Evolutionary conservation across 2,797 vertebrate genomes (phyloP), one percentile per base, ranked within the genome.

Genomic region (Catharus ustulatus): DNA sequence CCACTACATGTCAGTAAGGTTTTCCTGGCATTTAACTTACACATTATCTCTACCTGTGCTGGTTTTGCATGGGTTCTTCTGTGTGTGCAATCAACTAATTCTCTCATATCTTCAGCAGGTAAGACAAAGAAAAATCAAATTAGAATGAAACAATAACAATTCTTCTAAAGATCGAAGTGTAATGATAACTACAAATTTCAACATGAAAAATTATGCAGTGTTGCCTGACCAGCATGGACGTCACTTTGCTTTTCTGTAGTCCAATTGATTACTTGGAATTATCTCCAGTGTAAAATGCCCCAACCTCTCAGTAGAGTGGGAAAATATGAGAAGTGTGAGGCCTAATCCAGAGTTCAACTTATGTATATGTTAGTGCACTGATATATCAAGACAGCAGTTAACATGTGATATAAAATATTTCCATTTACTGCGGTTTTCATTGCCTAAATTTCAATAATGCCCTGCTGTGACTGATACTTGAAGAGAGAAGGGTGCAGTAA

Each of bases 141-240:
- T 89, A 67, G 63, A 79, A 67, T 51, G 57, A 38, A 94, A 63
- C 27, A 77, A 42, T 40, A 76, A 45, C 45, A 67, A 17, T 77
- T 94, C 62, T 73, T 92, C 82, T 69, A 26, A 54, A 90, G 87
- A 94, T 95, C 89, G 95, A 91, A 94, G 88, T 67, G n/a, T n/a
- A 73, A 77, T 72, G 63, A 83, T 80, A 95, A 77, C 68, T 71
- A 80, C 38, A 81, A 68, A 78, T 72, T 81, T 93, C 84, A 88
- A 84, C 46, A 80, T 84, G 74, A 42, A 72, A 67, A 87, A 64
- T 82, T 77, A 43, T 85, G 52, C 45, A 11, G 30, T 46, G 38
- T 62, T 84, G 45, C 45, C 40, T 93, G 86, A 94, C 62, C 42
- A 90, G 27, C 24, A n/a, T 82, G 45, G 52, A 49, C 68, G 89